A percentile compares a stretch with the other conserved stretches of the same genome.
Evolutionary conservation across 2,888 invertebrate species (phyloP).

Genomic region (Spatulosminthurus flaviceps): DNA sequence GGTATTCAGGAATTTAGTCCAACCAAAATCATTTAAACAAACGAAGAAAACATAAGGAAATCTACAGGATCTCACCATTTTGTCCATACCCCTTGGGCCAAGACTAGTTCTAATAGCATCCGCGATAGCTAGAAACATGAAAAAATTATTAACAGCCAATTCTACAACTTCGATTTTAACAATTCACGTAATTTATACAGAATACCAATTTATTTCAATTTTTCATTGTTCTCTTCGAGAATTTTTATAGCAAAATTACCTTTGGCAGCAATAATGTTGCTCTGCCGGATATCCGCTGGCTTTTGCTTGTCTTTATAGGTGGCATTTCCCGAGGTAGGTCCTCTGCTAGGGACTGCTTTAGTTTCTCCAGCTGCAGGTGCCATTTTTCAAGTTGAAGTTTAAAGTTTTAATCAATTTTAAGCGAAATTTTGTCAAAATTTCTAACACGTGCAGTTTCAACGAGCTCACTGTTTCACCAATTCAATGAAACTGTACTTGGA

Average conservation of each 20-base stretch:
- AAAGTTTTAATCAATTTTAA: conserved; percentile 25
- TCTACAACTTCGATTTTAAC: not conserved
- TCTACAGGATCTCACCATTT: conserved; percentile 92
- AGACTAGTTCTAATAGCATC: conserved; percentile 98
- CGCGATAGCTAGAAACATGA: conserved; percentile 82
- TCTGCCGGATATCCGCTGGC: conserved; percentile 90
- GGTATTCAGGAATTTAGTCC: not conserved
- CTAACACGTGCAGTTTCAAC: conserved; percentile 25
- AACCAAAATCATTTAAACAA: not conserved
- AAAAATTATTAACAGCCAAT: not conserved
- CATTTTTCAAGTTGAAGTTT: conserved; percentile 32
- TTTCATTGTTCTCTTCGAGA: not conserved
- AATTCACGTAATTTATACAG: conserved; percentile 1
- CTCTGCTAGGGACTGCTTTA: not conserved
- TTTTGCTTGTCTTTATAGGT: conserved; percentile 93
- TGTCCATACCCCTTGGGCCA: conserved; percentile 99
- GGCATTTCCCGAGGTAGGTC: conserved; percentile 57
- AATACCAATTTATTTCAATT: conserved; percentile 14
- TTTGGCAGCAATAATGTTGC: conserved; percentile 98
- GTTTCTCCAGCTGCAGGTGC: conserved; percentile 43
- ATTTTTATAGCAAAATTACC: conserved; percentile 70
- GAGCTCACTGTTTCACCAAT: too few relatives aligned
- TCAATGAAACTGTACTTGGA: too few relatives aligned
- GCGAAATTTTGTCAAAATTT: conserved; percentile 15
- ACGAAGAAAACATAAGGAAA: too few relatives aligned